Percentiles rank a stretch among this genome's conserved stretches.
Conservation (phyloP, 1,140 invertebrate species). For the Hesperophylax magnus region DNA sequence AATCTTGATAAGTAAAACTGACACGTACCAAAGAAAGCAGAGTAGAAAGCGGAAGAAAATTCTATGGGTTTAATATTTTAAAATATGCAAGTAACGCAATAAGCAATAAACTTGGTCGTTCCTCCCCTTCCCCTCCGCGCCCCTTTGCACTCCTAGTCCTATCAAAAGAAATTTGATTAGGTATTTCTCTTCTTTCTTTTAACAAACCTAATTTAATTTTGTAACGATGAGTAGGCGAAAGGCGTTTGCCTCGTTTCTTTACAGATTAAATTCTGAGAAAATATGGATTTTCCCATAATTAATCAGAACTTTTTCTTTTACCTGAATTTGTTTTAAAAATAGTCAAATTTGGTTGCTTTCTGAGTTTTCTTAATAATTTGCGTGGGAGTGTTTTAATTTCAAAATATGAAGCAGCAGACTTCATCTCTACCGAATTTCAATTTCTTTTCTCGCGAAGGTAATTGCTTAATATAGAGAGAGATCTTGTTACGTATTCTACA, state of each 20-base stretch:
- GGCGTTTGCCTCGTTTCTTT: conserved; percentile 35
- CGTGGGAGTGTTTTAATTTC: too few relatives aligned
- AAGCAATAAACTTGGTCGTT: conserved; percentile 53
- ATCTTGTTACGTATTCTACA: too few relatives aligned
- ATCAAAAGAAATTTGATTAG: conserved; percentile 54
- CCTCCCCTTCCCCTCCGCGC: neutral
- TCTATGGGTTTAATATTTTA: conserved; percentile 54
- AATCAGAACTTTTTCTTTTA: conserved; percentile 24
- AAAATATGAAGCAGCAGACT: too few relatives aligned
- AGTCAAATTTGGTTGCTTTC: too few relatives aligned
- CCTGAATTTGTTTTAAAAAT: conserved; percentile 16
- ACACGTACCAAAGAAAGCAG: conserved; percentile 32
- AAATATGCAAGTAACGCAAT: conserved; percentile 57
- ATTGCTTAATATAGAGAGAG: neutral
- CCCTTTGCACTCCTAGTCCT: conserved; percentile 17
- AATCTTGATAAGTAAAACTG: conserved; percentile 50
- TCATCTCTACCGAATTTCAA: too few relatives aligned
- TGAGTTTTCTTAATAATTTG: too few relatives aligned
- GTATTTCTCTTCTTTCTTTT: conserved; percentile 46
- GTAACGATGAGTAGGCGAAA: conserved; percentile 53
- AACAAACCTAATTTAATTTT: conserved; percentile 51
- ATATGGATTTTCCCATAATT: conserved; percentile 32
- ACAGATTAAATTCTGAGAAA: conserved; percentile 27
- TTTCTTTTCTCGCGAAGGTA: neutral
- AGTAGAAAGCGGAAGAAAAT: conserved; percentile 26